These are phyloP conservation scores for Aethes cnicana DNA, from an alignment of 2,888 invertebrate species.

Conservation along the genomic window DNA sequence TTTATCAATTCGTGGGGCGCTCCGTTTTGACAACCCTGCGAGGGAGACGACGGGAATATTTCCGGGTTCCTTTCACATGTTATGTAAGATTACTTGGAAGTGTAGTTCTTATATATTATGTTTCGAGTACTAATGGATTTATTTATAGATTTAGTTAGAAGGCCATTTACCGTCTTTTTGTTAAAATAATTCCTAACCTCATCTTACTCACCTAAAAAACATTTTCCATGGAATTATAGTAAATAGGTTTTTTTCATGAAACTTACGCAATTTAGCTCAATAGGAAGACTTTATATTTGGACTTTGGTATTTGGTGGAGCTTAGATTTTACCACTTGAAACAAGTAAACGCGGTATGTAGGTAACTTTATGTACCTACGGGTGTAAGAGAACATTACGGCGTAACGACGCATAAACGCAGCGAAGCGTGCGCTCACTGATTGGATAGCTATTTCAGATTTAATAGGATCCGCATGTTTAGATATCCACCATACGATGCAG, in stretches of 20 bases:
- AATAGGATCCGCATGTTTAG: conserved; percentile 56
- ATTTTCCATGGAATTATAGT: too few relatives aligned
- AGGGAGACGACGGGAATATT: conserved; percentile 51
- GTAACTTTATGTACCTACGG: conserved; percentile 11
- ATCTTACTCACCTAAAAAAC: too few relatives aligned
- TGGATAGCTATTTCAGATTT: conserved; percentile 72
- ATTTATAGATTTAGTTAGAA: conserved; percentile 11
- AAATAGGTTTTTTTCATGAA: too few relatives aligned
- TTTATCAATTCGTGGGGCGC: conserved; percentile 73
- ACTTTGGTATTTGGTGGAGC: too few relatives aligned
- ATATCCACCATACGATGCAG: conserved; percentile 46
- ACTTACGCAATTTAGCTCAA: too few relatives aligned
- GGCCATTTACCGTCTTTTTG: conserved; percentile 9
- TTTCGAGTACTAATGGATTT: not conserved
- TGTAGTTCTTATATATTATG: conserved; percentile 8
- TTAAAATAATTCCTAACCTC: conserved; percentile 14
- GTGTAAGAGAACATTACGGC: conserved; percentile 36
- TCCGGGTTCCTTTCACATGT: conserved; percentile 34
- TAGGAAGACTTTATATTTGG: too few relatives aligned
- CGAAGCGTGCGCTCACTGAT: conserved; percentile 60
- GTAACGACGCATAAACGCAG: conserved; percentile 58
- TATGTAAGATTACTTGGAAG: conserved; percentile 32
- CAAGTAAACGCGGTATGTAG: conserved; percentile 3
- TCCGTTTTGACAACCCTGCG: conserved; percentile 68
- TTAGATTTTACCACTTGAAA: too few relatives aligned